Base-by-base conservation (phyloP, 2,113 vertebrate genomes). In the Hippocampus abdominalis region DNA sequence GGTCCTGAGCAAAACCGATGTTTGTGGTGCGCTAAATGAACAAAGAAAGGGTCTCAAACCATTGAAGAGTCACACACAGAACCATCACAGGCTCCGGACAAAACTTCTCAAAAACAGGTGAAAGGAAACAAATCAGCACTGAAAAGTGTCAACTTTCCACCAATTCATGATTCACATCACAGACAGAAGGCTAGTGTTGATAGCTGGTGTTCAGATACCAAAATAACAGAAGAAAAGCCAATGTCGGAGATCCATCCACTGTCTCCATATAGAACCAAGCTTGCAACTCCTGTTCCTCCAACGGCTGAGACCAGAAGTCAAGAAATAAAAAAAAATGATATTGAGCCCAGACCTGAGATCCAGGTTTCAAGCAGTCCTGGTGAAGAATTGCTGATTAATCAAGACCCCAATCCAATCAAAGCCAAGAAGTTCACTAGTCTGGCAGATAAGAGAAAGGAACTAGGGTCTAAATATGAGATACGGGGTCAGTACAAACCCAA, bases 61-160 rank as follows among this genome's bases (percentile, higher is more conserved):
- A n/a, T 2, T n/a, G 61, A 64, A n/a, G 7, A 42, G 11, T 16
- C 32, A 23, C 23, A 16, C 15, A 15, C 40, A 64, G 42, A 25
- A 64, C 13, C 2, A 16, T 64, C 40, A 23, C n/a, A 13, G 13
- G 8, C 6, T 64, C 23, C 9, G 4, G 40, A 64, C n/a, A 23
- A 46, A 25, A 9, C 42, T 0, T 64, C 23, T 46, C n/a, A 46
- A 32, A 60, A 32, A 60, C 57, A 60, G 16, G 27, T 60, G 4
- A 60, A 60, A 18, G 57, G 8, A 60, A 32, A 32, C 7, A 60
- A 60, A 46, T 27, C 63, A 18, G 20, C n/a, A 15, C 18, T 27
- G 13, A 46, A 64, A 64, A 64, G 42, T 64, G 7, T 64, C n/a
- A 46, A 64, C 6, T 64, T 64, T 27, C 63, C 63, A 64, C 63